phyloP scores from a whole-genome alignment of 2,113 vertebrate genomes.

The Poeciliopsis occidentalis region DNA sequence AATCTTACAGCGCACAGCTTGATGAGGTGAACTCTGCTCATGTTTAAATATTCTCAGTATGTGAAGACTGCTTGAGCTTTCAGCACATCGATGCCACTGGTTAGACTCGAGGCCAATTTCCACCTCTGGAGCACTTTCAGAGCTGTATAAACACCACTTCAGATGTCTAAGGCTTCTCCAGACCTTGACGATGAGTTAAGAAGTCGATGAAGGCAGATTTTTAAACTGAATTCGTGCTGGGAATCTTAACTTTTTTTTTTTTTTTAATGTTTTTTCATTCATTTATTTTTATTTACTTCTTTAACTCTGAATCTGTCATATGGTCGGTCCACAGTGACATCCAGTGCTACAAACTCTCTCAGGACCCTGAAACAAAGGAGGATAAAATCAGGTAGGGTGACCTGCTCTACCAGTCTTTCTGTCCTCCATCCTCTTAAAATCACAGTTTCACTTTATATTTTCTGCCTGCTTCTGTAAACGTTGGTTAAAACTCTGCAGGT shows the following conservation, averaged over 20 bases:
- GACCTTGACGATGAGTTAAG: neutral
- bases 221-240: neutral
- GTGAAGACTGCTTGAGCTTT: neutral
- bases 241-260: neutral
- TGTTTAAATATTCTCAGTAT: neutral
- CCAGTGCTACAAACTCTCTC: constrained; percentile 36
- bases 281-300: too few relatives aligned
- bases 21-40: too few relatives aligned
- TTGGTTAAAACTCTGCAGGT: constrained; percentile 18
- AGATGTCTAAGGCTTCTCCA: neutral
- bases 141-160: neutral
- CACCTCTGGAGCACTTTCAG: neutral
- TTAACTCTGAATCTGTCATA: neutral
- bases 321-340: constrained; percentile 28
- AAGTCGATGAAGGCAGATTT: neutral
- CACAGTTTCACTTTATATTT: neutral
- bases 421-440: neutral
- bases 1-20: too few relatives aligned
- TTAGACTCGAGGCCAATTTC: neutral
- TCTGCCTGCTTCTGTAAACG: neutral
- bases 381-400: neutral
- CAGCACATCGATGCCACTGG: neutral
- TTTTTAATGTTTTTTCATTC: neutral
- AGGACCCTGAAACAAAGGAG: constrained; percentile 44
- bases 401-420: constrained; percentile 18